phyloP scores from a whole-genome alignment of 2,113 vertebrate species.

The Onychostoma macrolepis region DNA sequence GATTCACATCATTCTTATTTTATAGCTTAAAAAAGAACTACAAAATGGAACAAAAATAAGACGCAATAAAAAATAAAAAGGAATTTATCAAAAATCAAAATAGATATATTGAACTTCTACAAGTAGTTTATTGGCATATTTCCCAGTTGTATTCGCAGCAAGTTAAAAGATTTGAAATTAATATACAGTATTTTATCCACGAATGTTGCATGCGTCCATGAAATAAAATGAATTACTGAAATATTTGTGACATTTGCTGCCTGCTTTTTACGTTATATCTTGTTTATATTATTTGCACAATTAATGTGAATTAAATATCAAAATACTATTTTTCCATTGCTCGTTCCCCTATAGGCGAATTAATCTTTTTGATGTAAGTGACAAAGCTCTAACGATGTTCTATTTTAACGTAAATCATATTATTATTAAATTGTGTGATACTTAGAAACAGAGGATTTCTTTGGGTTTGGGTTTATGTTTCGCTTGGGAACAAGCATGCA shows the following conservation, averaged over 20 bases:
- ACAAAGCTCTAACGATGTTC: constrained; percentile 8
- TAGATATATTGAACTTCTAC: background rate
- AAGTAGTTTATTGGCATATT: background rate
- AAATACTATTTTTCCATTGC: background rate
- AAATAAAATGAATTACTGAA: background rate
- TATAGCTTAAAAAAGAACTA: background rate
- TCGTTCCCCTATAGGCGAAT: background rate
- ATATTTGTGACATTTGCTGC: background rate
- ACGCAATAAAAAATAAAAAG: background rate
- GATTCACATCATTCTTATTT: background rate
- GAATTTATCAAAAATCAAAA: background rate
- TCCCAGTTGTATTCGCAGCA: background rate
- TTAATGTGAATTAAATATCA: background rate
- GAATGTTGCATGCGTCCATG: background rate
- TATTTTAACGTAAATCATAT: background rate
- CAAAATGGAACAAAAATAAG: background rate
- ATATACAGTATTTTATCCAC: background rate
- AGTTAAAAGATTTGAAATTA: background rate
- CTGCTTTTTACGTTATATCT: background rate
- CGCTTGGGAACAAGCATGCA: background rate
- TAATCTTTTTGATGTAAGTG: constrained; percentile 11
- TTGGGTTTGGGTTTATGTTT: background rate
- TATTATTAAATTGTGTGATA: background rate
- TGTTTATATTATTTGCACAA: background rate
- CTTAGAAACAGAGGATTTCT: background rate